Conservation (phyloP, 1,140 invertebrate species). For the Druon quercuslanigerum region DNA sequence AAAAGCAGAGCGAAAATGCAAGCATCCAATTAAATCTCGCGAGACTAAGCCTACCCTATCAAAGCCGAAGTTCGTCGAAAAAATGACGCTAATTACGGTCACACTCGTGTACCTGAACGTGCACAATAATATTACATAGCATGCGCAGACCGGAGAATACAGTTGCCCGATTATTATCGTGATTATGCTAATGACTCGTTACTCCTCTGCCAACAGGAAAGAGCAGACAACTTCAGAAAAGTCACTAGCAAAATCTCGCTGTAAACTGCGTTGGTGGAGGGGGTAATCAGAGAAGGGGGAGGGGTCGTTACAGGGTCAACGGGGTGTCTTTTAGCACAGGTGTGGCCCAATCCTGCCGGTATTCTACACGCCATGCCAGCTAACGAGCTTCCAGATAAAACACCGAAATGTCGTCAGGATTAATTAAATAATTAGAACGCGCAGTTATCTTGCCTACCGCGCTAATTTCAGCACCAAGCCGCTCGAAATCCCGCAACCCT, state of each 20-base stretch:
- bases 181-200: constrained; percentile 66
- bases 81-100: constrained; percentile 53
- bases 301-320: constrained; percentile 1
- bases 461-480: constrained; percentile 17
- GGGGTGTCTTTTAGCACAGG: constrained; percentile 46
- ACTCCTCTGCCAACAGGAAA: constrained; percentile 57
- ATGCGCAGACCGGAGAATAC: constrained; percentile 31
- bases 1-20: not conserved
- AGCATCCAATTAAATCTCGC: constrained; percentile 14
- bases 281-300: not conserved
- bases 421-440: constrained; percentile 73
- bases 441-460: constrained; percentile 64
- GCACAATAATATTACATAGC: constrained; percentile 1
- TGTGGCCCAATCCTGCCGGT: constrained; percentile 52
- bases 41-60: not conserved
- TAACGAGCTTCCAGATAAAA: constrained; percentile 73
- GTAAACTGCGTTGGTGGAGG: constrained; percentile 10
- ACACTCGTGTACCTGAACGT: constrained; percentile 1
- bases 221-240: constrained; percentile 49
- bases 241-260: constrained; percentile 47
- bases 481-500: not conserved
- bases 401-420: constrained; percentile 65
- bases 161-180: constrained; percentile 59
- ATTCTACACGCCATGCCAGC: constrained; percentile 47
- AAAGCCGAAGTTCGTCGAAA: constrained; percentile 17